These are phyloP conservation scores for Chloroclystis v-ata DNA, from an alignment of 2,888 invertebrate species.

Conservation along the genomic window DNA sequence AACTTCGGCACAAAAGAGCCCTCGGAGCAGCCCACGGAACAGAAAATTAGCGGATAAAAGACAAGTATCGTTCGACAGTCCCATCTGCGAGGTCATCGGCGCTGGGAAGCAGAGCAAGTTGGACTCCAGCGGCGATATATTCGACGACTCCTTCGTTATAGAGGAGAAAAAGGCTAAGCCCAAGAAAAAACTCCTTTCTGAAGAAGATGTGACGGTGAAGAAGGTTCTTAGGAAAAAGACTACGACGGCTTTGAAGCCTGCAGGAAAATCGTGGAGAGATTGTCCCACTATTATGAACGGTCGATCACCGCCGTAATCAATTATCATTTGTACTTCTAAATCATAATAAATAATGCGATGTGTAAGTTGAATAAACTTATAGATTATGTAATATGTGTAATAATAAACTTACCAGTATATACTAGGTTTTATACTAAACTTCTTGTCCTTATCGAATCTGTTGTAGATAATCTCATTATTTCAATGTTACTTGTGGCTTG, in stretches of 20 bases:
- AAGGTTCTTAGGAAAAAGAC: slow-evolving; percentile 61
- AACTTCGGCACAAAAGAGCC: slow-evolving; percentile 54
- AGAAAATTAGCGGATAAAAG: slow-evolving; percentile 20
- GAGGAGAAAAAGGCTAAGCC: slow-evolving; percentile 57
- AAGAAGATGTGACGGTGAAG: slow-evolving; percentile 55
- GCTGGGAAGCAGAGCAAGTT: slow-evolving; percentile 36
- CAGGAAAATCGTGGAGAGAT: slow-evolving; percentile 59
- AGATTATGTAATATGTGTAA: slow-evolving; percentile 1
- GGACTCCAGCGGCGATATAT: slow-evolving; percentile 64
- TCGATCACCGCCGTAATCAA: slow-evolving; percentile 51
- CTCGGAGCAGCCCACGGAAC: slow-evolving; percentile 35
- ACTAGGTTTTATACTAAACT: neutral
- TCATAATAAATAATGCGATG: slow-evolving; percentile 14
- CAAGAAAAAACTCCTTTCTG: slow-evolving; percentile 51
- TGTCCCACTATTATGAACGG: slow-evolving; percentile 59
- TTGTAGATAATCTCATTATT: neutral
- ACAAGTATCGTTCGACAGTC: slow-evolving; percentile 64
- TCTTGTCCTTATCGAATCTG: neutral
- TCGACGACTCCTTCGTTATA: slow-evolving; percentile 63
- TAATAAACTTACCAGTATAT: neutral
- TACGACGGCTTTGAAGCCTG: slow-evolving; percentile 35
- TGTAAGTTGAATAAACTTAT: slow-evolving; percentile 8
- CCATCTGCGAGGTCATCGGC: slow-evolving; percentile 54
- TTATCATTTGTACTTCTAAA: slow-evolving; percentile 9
- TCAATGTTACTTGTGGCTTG: too few species aligned